A percentile compares a stretch with the other conserved stretches of the same genome.
Evolutionary conservation across 2,888 invertebrate genomes (phyloP).

Genomic region (Stenchaetothrips biformis): DNA sequence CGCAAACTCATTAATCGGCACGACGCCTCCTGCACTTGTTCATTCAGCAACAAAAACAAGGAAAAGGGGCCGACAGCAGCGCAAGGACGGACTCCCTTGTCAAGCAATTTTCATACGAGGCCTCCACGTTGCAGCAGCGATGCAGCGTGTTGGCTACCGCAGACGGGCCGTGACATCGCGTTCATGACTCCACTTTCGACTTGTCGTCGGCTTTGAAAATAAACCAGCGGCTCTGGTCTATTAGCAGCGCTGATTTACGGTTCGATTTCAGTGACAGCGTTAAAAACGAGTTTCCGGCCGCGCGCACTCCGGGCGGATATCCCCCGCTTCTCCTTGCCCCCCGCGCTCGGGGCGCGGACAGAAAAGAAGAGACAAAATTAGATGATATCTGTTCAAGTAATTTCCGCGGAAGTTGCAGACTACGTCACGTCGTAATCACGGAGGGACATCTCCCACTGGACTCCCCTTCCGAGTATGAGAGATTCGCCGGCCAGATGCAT

Average conservation of each 20-base stretch:
- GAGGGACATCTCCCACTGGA: background rate
- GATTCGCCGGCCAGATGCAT: background rate
- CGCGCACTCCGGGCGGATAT: too few species aligned
- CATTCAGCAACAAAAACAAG: background rate
- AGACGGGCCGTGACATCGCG: too few species aligned
- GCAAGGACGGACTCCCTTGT: background rate
- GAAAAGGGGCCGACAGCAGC: background rate
- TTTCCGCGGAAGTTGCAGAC: background rate
- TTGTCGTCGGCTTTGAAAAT: too few species aligned
- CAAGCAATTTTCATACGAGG: background rate
- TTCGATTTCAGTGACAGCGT: too few species aligned
- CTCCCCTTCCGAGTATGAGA: background rate
- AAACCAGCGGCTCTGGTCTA: too few species aligned
- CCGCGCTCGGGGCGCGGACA: background rate
- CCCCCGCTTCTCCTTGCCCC: too few species aligned
- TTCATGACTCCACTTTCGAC: too few species aligned
- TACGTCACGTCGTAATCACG: background rate
- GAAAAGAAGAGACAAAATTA: background rate
- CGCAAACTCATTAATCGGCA: slow-evolving; percentile 1
- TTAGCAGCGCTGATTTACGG: too few species aligned
- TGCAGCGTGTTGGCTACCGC: background rate
- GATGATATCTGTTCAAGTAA: slow-evolving; percentile 8
- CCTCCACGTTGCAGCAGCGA: background rate
- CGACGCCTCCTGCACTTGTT: background rate
- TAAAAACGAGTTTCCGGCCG: too few species aligned